Percentiles rank a stretch among this genome's conserved stretches.
Evolutionary conservation across 2,113 vertebrate species (phyloP).

Genomic region (Anhinga anhinga): DNA sequence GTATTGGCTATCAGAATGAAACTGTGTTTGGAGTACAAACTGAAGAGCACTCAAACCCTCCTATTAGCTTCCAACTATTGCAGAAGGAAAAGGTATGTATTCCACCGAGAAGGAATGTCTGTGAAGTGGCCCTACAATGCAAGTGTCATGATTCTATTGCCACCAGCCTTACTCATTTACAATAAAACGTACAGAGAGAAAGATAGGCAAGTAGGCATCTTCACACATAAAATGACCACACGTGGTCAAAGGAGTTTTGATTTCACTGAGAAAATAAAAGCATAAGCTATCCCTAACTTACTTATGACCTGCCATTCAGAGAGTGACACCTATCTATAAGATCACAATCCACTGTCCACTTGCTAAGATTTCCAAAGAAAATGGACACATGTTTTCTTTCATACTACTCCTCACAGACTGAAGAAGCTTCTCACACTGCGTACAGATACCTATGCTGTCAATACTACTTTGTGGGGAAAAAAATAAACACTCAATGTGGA

Average conservation of each 20-base stretch:
- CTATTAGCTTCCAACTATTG: not conserved
- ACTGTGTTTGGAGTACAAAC: not conserved
- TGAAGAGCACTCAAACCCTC: not conserved
- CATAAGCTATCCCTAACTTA: not conserved
- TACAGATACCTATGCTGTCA: not conserved
- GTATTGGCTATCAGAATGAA: not conserved
- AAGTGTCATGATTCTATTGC: not conserved
- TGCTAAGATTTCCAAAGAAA: not conserved
- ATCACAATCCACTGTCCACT: not conserved
- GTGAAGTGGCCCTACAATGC: not conserved
- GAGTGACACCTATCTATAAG: not conserved
- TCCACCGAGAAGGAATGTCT: not conserved
- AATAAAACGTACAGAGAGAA: not conserved
- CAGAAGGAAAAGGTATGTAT: not conserved
- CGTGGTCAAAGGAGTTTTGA: not conserved
- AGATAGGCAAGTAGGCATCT: not conserved
- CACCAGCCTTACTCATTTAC: not conserved
- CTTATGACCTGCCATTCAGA: not conserved
- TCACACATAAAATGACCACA: not conserved
- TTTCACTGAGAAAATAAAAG: not conserved
- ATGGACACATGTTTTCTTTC: not conserved
- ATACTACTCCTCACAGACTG: not conserved
- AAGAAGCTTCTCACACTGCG: not conserved
- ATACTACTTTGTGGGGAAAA: not conserved
- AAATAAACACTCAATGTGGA: not conserved